These are phyloP conservation scores for Chaenodraco wilsoni DNA, from an alignment of 2,797 vertebrate genomes.

Conservation along the genomic window DNA sequence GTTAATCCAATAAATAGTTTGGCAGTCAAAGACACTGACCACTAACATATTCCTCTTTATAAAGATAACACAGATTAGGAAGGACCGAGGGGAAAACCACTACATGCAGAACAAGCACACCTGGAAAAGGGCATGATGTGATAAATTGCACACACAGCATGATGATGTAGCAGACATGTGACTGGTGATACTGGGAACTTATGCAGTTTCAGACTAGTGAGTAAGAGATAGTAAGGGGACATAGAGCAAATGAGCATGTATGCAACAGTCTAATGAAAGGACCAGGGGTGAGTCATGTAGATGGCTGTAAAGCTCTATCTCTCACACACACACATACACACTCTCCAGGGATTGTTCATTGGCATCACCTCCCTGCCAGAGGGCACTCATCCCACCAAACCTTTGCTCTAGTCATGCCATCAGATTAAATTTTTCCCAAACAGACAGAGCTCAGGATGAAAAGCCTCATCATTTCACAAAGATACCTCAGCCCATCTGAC, in stretches of 20 bases:
- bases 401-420: conserved; percentile 30
- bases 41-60: conserved; percentile 24
- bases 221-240: conserved; percentile 54
- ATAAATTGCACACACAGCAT: conserved; percentile 4
- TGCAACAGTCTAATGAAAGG: conserved; percentile 64
- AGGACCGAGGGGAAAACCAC: neutral
- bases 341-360: conserved; percentile 48
- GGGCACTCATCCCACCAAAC: conserved; percentile 64
- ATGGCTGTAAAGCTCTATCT: conserved; percentile 44
- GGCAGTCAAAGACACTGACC: conserved; percentile 19
- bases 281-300: conserved; percentile 67
- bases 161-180: conserved; percentile 35
- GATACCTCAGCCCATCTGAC: conserved; percentile 25
- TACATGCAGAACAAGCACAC: conserved; percentile 12
- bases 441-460: conserved; percentile 27
- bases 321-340: conserved; percentile 25
- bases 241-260: conserved; percentile 57
- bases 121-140: conserved; percentile 18
- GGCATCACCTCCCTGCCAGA: conserved; percentile 65
- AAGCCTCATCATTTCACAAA: conserved; percentile 27
- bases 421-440: conserved; percentile 22
- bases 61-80: conserved; percentile 22
- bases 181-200: conserved; percentile 49
- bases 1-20: conserved; percentile 58
- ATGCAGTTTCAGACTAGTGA: conserved; percentile 57